These are phyloP conservation scores for Tauraco erythrolophus DNA, from an alignment of 2,113 vertebrate species.

Conservation along the genomic window DNA sequence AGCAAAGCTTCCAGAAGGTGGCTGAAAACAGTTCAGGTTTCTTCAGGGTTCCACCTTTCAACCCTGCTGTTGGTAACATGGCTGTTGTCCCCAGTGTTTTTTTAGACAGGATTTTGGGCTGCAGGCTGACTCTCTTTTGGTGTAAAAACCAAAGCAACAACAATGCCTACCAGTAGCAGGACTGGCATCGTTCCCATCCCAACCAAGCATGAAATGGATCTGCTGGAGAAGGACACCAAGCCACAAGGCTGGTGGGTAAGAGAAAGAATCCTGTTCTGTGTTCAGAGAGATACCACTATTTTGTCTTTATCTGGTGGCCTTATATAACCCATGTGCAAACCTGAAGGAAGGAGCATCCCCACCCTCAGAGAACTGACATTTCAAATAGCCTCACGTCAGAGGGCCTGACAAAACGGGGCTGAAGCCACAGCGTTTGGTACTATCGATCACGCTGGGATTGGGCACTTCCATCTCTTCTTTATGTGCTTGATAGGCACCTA, in stretches of 20 bases:
- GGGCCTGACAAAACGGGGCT: neutral
- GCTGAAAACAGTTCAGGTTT: neutral
- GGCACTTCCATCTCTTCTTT: neutral
- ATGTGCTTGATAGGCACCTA: neutral
- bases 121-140: neutral
- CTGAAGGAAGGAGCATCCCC: neutral
- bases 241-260: neutral
- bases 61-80: neutral
- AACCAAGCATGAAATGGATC: neutral
- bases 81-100: neutral
- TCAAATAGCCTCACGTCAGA: neutral
- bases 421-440: neutral
- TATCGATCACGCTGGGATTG: neutral
- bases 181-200: neutral
- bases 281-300: neutral
- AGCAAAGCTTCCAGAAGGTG: neutral
- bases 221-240: neutral
- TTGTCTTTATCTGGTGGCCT: rapidly evolving
- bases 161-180: neutral
- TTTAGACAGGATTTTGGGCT: neutral
- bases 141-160: neutral
- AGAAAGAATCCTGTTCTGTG: neutral
- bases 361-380: neutral
- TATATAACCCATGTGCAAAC: neutral
- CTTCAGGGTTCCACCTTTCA: neutral